These are phyloP conservation scores for Euura lappo DNA, from an alignment of 1,140 invertebrate species.

Conservation along the genomic window DNA sequence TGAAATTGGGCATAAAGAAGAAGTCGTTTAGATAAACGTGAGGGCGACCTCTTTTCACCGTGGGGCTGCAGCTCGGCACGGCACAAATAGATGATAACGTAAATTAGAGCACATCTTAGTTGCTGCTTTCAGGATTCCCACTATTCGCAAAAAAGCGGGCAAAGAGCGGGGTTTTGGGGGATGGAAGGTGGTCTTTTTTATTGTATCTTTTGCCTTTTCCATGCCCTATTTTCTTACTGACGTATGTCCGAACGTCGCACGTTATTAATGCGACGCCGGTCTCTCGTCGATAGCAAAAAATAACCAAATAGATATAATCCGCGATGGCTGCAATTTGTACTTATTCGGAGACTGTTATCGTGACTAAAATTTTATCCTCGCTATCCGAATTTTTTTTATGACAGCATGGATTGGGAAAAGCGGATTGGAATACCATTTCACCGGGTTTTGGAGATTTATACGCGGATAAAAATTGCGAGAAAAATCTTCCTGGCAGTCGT, in stretches of 20 bases:
- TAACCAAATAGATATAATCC: background rate
- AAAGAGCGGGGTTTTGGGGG: background rate
- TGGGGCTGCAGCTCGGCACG: background rate
- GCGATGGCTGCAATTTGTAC: no score
- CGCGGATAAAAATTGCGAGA: no score
- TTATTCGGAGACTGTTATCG: no score
- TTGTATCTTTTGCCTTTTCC: background rate
- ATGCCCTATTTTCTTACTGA: constrained; percentile 1
- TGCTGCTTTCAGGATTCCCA: constrained; percentile 1
- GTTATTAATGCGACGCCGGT: background rate
- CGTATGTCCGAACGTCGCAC: background rate
- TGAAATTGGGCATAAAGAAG: background rate
- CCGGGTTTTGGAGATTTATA: no score
- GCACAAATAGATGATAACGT: background rate
- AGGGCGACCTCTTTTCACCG: constrained; percentile 1
- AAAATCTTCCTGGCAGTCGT: no score
- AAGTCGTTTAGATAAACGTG: background rate
- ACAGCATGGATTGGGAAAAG: no score
- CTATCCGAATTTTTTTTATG: no score
- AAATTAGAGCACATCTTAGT: constrained; percentile 3
- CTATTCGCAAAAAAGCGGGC: background rate
- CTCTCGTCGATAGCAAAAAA: background rate
- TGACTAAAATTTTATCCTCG: no score
- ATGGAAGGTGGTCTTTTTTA: background rate
- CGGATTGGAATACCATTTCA: no score